Evolutionary conservation across 2,888 invertebrate species (phyloP).

Genomic region (Andricus curvator): DNA sequence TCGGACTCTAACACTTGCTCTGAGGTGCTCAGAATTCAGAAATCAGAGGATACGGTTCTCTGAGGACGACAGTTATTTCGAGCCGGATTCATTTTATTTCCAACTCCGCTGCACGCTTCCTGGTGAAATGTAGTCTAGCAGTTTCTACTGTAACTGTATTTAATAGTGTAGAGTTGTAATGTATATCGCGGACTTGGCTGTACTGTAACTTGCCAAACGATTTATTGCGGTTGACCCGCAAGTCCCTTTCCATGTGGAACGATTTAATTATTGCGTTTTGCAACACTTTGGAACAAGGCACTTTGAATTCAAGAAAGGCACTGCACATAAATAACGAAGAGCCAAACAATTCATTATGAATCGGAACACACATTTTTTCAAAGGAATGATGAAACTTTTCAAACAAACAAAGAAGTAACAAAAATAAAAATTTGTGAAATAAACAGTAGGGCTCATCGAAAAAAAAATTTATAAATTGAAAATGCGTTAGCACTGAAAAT

Average conservation of each 20-base stretch:
- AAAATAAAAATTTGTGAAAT: too few species aligned
- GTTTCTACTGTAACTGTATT: neutral
- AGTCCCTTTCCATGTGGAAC: conserved; percentile 25
- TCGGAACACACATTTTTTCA: neutral
- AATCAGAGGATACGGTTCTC: neutral
- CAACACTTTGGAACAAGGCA: neutral
- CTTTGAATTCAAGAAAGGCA: neutral
- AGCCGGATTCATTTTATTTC: conserved; percentile 8
- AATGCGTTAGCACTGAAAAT: too few species aligned
- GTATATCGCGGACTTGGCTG: conserved; percentile 1
- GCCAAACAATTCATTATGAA: neutral
- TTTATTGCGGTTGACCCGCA: conserved; percentile 30
- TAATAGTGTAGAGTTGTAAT: neutral
- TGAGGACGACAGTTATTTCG: conserved; percentile 18
- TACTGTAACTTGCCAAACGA: conserved; percentile 28
- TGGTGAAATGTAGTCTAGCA: conserved; percentile 34
- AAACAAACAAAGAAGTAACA: too few species aligned
- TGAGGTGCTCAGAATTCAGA: neutral
- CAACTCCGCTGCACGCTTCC: conserved; percentile 1
- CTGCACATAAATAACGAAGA: neutral
- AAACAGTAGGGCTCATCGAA: too few species aligned
- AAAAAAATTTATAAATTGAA: too few species aligned
- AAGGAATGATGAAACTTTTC: neutral
- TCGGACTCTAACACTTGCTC: neutral
- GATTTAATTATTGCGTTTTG: conserved; percentile 29